phyloP scores from a whole-genome alignment of 2,113 vertebrate genomes.

The Chroicocephalus ridibundus region DNA sequence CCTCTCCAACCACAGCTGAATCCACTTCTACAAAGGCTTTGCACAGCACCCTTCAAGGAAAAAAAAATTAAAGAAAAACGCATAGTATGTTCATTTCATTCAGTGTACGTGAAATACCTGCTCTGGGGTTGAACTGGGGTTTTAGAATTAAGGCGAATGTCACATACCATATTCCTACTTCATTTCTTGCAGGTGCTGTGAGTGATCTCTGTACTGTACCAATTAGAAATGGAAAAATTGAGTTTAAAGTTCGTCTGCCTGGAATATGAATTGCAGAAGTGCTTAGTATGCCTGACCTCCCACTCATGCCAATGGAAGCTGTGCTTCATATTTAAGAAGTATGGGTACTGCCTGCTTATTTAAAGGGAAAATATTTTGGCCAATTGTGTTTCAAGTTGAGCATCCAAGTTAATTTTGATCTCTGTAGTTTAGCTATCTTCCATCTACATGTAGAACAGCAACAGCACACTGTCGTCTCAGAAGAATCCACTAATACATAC shows the following conservation, averaged over 20 bases:
- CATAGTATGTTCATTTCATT: not conserved
- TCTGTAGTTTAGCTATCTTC: not conserved
- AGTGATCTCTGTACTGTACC: not conserved
- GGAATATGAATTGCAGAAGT: not conserved
- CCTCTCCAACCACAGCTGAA: not conserved
- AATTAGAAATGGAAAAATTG: not conserved
- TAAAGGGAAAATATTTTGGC: not conserved
- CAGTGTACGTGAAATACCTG: not conserved
- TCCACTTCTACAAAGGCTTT: not conserved
- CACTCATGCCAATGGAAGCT: not conserved
- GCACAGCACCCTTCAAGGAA: not conserved
- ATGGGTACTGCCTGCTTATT: not conserved
- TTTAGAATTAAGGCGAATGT: not conserved
- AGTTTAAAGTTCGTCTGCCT: not conserved
- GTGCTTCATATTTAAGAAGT: not conserved
- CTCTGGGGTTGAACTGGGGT: not conserved
- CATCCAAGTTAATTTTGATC: not conserved
- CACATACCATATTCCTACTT: not conserved
- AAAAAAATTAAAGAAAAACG: not conserved
- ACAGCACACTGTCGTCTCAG: not conserved
- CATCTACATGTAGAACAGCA: not conserved
- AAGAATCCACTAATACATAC: not conserved
- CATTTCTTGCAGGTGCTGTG: not conserved
- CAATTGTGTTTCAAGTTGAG: not conserved
- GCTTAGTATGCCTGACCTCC: not conserved